Percentiles rank a stretch among this genome's conserved stretches.
These are phyloP conservation scores for Flexamia atlantica DNA, from an alignment of 2,888 invertebrate genomes.

Conservation along the genomic window DNA sequence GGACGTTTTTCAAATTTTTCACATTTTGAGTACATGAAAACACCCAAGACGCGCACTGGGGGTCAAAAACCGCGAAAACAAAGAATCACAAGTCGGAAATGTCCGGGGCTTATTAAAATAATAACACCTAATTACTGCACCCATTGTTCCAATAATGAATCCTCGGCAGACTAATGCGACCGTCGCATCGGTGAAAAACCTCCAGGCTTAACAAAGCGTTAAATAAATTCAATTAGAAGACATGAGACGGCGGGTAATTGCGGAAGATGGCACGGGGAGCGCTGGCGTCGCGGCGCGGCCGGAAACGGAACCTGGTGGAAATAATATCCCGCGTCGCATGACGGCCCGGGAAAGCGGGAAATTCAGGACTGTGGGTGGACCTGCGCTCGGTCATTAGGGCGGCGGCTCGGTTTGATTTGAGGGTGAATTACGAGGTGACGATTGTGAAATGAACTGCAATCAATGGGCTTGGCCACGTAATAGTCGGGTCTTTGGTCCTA, in stretches of 20 bases:
- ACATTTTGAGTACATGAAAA: too few species aligned
- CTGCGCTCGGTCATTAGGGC: background rate
- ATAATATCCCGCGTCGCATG: constrained; percentile 46
- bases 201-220: constrained; percentile 60
- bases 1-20: too few species aligned
- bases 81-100: constrained; percentile 41
- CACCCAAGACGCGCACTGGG: too few species aligned
- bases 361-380: background rate
- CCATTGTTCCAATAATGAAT: constrained; percentile 61
- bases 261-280: constrained; percentile 51
- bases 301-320: constrained; percentile 28
- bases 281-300: constrained; percentile 32
- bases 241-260: constrained; percentile 57
- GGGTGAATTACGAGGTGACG: too few species aligned
- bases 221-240: constrained; percentile 64
- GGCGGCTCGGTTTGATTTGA: too few species aligned
- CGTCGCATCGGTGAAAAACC: constrained; percentile 46
- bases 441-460: too few species aligned
- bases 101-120: constrained; percentile 59
- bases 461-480: too few species aligned
- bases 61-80: constrained; percentile 36
- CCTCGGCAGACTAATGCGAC: background rate
- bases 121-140: constrained; percentile 59
- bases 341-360: constrained; percentile 52
- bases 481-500: too few species aligned